Conservation (phyloP, 2,888 invertebrate species). For the Melanostoma scalare region DNA sequence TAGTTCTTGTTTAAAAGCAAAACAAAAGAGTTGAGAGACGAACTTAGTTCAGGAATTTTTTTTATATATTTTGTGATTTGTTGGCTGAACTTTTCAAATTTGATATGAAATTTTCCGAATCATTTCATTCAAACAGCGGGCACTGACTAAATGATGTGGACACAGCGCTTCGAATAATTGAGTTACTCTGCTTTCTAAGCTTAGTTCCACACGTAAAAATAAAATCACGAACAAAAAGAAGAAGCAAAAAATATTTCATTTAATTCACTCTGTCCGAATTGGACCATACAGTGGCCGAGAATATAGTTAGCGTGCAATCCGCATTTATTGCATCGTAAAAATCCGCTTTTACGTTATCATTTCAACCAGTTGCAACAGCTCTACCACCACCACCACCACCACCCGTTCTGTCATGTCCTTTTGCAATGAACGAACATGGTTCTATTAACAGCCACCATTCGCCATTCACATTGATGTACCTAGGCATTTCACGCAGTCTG, state of each 20-base stretch:
- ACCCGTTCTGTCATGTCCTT: slow-evolving; percentile 12
- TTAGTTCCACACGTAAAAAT: too few relatives aligned
- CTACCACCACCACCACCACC: background rate
- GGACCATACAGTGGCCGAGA: slow-evolving; percentile 15
- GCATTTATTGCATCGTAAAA: slow-evolving; percentile 68
- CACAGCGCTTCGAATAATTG: too few relatives aligned
- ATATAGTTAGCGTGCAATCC: slow-evolving; percentile 47
- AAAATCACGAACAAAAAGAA: too few relatives aligned
- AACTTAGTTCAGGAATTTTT: too few relatives aligned
- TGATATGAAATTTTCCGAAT: too few relatives aligned
- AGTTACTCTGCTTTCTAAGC: too few relatives aligned
- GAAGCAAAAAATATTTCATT: slow-evolving; percentile 23
- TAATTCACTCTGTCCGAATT: slow-evolving; percentile 49
- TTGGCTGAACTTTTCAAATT: too few relatives aligned
- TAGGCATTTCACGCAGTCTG: background rate
- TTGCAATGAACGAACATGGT: slow-evolving; percentile 21
- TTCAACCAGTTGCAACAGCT: slow-evolving; percentile 65
- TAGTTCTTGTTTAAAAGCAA: too few relatives aligned
- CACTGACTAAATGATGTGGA: too few relatives aligned
- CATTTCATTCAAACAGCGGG: too few relatives aligned
- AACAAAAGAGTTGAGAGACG: too few relatives aligned
- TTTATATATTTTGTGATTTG: too few relatives aligned
- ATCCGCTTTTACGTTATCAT: slow-evolving; percentile 61
- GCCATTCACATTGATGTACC: slow-evolving; percentile 33
- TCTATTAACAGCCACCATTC: slow-evolving; percentile 37